phyloP scores from a whole-genome alignment of 1,140 invertebrate genomes.

The Colletes gigas region DNA sequence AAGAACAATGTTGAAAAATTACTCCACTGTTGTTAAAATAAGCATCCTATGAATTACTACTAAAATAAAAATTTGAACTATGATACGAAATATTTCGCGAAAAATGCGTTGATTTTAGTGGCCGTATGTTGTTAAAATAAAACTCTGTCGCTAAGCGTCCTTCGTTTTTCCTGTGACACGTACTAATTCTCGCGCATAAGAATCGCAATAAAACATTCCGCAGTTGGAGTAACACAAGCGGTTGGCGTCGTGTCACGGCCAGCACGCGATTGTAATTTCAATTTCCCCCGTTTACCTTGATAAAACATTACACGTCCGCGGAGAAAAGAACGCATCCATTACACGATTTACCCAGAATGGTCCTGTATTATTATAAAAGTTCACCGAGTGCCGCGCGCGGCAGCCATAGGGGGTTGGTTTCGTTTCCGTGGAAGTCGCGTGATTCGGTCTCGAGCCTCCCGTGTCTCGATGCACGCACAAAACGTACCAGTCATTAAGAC shows the following conservation, averaged over 20 bases:
- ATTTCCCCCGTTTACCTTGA: constrained; percentile 25
- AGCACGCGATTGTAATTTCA: constrained; percentile 16
- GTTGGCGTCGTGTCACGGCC: background rate
- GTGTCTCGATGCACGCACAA: constrained; percentile 50
- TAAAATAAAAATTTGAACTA: too few species aligned
- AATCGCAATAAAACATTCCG: background rate
- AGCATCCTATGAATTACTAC: too few species aligned
- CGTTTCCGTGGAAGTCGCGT: constrained; percentile 59
- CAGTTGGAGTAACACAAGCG: background rate
- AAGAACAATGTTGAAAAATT: too few species aligned
- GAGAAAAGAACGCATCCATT: background rate
- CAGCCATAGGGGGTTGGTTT: constrained; percentile 34
- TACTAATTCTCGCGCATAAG: background rate
- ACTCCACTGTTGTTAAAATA: too few species aligned
- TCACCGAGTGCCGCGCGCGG: background rate
- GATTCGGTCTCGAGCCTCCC: constrained; percentile 49
- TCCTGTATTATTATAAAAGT: constrained; percentile 13
- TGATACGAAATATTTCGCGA: too few species aligned
- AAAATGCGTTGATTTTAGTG: too few species aligned
- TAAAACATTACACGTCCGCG: constrained; percentile 32
- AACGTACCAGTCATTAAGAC: constrained; percentile 60
- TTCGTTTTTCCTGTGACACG: background rate
- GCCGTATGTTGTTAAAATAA: too few species aligned
- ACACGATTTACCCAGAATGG: constrained; percentile 12
- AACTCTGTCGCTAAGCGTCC: too few species aligned